Evolutionary conservation across 2,113 vertebrate genomes (phyloP).

Genomic region (Phaethornis superciliosus): DNA sequence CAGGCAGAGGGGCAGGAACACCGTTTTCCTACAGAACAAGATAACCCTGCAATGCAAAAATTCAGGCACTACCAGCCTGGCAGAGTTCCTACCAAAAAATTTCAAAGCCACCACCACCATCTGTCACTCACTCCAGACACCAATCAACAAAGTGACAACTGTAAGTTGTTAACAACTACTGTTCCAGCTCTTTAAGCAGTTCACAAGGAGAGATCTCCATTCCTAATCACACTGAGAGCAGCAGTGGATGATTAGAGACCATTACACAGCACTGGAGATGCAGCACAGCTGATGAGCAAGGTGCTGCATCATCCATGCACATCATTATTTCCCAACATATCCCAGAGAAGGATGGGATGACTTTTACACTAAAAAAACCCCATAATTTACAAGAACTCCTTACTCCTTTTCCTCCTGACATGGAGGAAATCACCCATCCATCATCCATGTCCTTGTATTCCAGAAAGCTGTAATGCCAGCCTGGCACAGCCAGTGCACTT

Average conservation of each 20-base stretch:
- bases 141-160: not conserved
- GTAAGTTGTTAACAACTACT: not conserved
- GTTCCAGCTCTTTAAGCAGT: not conserved
- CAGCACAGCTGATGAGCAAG: not conserved
- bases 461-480: not conserved
- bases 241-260: not conserved
- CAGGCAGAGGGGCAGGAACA: not conserved
- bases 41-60: not conserved
- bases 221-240: not conserved
- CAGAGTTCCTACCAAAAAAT: not conserved
- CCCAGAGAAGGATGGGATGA: not conserved
- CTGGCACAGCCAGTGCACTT: not conserved
- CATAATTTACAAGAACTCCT: not conserved
- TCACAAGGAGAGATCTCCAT: not conserved
- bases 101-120: not conserved
- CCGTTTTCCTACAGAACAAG: not conserved
- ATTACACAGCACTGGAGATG: not conserved
- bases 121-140: not conserved
- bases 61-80: not conserved
- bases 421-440: fast-evolving
- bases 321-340: fast-evolving
- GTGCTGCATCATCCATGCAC: fast-evolving
- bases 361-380: not conserved
- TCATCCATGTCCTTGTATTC: not conserved
- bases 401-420: too few relatives aligned